Conservation (phyloP, 2,888 invertebrate genomes). For the Diplolepis rosae region DNA sequence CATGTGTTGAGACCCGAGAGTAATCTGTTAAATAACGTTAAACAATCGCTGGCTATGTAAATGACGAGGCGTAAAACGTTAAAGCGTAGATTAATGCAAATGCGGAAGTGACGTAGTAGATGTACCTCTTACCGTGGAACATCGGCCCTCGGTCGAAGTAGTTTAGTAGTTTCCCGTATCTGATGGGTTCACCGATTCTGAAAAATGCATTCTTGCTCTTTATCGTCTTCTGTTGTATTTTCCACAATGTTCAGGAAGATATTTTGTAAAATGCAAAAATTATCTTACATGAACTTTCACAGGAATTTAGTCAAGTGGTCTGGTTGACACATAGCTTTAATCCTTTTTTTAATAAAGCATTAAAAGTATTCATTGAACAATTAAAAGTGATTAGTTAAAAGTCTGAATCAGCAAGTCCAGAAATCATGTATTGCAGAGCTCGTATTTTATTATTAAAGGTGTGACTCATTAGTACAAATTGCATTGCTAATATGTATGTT, state of each 20-base stretch:
- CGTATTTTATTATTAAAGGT: neutral
- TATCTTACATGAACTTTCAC: no score
- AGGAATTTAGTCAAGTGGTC: no score
- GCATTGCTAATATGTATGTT: neutral
- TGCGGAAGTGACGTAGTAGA: slow-evolving; percentile 70
- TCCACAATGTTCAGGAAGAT: no score
- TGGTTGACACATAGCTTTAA: no score
- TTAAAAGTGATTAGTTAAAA: neutral
- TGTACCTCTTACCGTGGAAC: neutral
- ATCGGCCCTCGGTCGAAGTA: slow-evolving; percentile 9
- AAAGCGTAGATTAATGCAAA: slow-evolving; percentile 66
- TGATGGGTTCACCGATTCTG: slow-evolving; percentile 20
- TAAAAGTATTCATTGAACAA: neutral
- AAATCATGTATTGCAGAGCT: neutral
- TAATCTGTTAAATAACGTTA: slow-evolving; percentile 19
- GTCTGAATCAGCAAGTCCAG: neutral
- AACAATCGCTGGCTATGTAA: slow-evolving; percentile 47
- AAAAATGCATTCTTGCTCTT: slow-evolving; percentile 9
- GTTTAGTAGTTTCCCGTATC: neutral
- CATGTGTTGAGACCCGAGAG: no score
- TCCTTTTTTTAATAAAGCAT: neutral
- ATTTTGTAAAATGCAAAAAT: no score
- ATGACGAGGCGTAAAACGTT: slow-evolving; percentile 44
- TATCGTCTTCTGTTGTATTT: no score
- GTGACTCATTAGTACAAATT: neutral